A percentile compares a stretch with the other conserved stretches of the same genome.
Evolutionary conservation across 2,797 vertebrate species (phyloP).

Genomic region (Zenarchopterus dispar): DNA sequence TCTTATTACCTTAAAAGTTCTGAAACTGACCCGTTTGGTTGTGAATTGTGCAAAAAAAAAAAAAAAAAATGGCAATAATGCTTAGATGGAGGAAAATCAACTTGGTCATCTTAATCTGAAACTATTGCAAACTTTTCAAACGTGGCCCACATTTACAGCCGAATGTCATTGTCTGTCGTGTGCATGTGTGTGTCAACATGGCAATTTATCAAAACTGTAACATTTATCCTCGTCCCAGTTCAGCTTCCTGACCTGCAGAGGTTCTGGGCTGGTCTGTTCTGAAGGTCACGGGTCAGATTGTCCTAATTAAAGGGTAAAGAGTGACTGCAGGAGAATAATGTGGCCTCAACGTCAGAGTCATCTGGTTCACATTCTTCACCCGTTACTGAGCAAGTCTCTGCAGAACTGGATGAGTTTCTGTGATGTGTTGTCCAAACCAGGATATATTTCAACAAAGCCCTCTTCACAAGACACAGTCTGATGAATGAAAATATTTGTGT

Average conservation of each 20-base stretch:
- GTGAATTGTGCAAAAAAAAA: no score
- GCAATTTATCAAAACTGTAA: conserved; percentile 17
- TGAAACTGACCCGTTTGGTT: no score
- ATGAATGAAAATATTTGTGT: not conserved
- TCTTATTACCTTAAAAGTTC: no score
- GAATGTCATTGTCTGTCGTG: not conserved
- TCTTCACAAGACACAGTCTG: conserved; percentile 25
- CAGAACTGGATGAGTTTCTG: conserved; percentile 52
- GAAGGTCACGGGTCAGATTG: conserved; percentile 69
- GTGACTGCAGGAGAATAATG: conserved; percentile 69
- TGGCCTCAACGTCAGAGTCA: conserved; percentile 66
- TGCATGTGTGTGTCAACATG: conserved; percentile 13
- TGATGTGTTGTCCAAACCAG: conserved; percentile 13
- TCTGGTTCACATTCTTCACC: conserved; percentile 68
- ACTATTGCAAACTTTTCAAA: no score
- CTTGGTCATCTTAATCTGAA: no score
- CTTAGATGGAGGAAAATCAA: no score
- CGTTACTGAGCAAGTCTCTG: conserved; percentile 68
- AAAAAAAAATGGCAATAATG: no score
- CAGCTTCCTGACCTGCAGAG: conserved; percentile 42
- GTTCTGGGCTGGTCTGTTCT: conserved; percentile 47
- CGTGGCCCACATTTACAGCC: not conserved
- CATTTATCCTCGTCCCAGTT: conserved; percentile 29
- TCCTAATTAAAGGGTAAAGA: conserved; percentile 78
- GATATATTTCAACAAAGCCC: conserved; percentile 38